Evolutionary conservation across 2,888 invertebrate genomes (phyloP), one percentile per base, ranked within the genome.

Genomic region (Magallana nippona): DNA sequence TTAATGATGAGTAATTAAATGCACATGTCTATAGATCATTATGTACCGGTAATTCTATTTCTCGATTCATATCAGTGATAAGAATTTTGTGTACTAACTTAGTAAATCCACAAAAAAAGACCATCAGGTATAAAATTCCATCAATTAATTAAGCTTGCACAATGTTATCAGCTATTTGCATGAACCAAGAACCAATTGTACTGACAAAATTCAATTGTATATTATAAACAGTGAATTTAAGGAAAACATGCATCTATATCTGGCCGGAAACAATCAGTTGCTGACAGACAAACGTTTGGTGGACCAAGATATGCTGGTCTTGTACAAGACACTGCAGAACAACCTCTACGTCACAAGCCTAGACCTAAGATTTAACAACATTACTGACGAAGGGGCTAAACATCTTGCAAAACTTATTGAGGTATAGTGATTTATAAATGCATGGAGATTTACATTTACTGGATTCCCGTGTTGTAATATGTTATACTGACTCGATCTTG

Each of bases 341-440:
- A 92, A 93, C 86, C 85, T 87, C 0, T 93, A 88, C 87, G 90
- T 94, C 27, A 88, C 90, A 10, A 91, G 91, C 81, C 82, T 94
- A 10, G 94, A 94, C 81, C 90, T 94, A 0, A 89, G 94, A 17
- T 94, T 93, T 87, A 94, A 94, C 88, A 89, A 92, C 82, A 92
- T 94, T 78, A 92, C 93, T 56, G 93, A 94, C 84, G 88, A 89
- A 81, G 94, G 94, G 10, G 92, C 92, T 8, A 86, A 87, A 55
- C 83, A 89, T 57, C 84, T 94, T 5, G 93, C 91, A 2, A 88
- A 91, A 81, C 88, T 93, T 44, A 79, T 94, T 11, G 89, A 91
- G 89, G 94, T 92, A 13, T 80, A 32, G 22, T 19, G 11, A 27
- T 60, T 19, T 0, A 13, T 19, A 19, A 15, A 60, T 19, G 5